Evolutionary conservation across 1,140 invertebrate species (phyloP), one percentile per base, ranked within the genome.

Genomic region (Bombus superbus): DNA sequence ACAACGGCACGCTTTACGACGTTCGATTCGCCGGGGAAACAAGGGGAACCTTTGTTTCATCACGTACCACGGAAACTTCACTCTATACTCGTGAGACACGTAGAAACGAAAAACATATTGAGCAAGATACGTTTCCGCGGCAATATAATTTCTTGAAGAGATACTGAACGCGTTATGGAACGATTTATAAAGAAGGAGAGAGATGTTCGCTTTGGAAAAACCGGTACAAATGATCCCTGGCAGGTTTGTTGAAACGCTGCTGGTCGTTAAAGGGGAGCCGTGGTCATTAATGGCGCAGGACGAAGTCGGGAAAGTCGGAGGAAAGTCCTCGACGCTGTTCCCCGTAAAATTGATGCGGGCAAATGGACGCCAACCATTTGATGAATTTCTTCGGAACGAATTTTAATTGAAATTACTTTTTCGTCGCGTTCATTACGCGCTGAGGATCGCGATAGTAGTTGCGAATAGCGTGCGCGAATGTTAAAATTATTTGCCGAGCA

Each of bases 151-250:
- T 44, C 13, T 42, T 18, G 28, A 44, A 9, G 6, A 8, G 8
- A 10, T 73, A 3, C 1, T 15, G 15, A 28, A 44, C 15, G 47
- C 47, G 47, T 47, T 47, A 47, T 47, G 47, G 28, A 28, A 28
- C 40, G 47, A n/a, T 44, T 6, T 13, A 25, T 9, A 71, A 25
- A 11, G 38, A 25, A 4, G 40, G 25, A 25, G 35, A 69, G 35
- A 28, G 13, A n/a, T 72, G 4, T 44, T 32, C 28, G 2, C 59
- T 81, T 59, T 4, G 62, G 25, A 44, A 68, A 42, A 42, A 38
- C 25, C 35, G 64, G 18, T 53, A 77, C 68, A 83, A 69, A 83
- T 57, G 62, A 38, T 47, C 62, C 81, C 38, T 68, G 62, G 42
- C 44, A 42, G 44, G 32, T 38, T 53, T 42, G 15, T n/a, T 66